Percentiles rank a stretch among this genome's conserved stretches.
These are phyloP conservation scores for Brenthis hecate DNA, from an alignment of 2,888 invertebrate genomes.

Conservation along the genomic window DNA sequence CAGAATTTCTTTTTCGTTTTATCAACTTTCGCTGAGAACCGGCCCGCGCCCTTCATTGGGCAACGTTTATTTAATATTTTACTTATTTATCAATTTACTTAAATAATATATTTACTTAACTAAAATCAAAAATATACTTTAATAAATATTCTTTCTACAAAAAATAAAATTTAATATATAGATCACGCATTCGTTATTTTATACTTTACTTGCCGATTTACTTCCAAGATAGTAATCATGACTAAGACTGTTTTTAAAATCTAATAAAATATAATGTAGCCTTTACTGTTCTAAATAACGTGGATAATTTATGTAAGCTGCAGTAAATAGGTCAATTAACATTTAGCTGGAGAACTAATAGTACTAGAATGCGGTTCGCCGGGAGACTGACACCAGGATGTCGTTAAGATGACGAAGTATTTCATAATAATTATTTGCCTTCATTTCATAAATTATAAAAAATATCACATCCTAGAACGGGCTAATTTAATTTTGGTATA, in stretches of 20 bases:
- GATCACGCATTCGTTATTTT: no score
- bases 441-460: conserved; percentile 1
- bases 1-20: conserved; percentile 24
- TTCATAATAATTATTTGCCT: conserved; percentile 9
- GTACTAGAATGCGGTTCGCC: not conserved
- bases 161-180: no score
- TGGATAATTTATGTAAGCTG: not conserved
- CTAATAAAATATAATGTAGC: not conserved
- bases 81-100: not conserved
- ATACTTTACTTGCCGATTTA: no score
- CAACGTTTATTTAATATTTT: conserved; percentile 12
- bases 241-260: not conserved
- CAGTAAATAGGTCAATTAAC: conserved; percentile 15
- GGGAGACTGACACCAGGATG: conserved; percentile 3
- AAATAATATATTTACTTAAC: no score
- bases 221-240: no score
- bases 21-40: conserved; percentile 32
- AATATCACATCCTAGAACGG: not conserved
- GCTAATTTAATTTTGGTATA: no score
- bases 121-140: no score
- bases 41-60: conserved; percentile 20
- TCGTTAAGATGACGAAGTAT: not conserved
- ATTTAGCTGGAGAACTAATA: not conserved
- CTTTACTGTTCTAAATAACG: not conserved
- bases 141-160: no score